Percentiles rank a stretch among this genome's conserved stretches.
Conservation (phyloP, 2,888 invertebrate genomes). For the Alloplasta piceator region DNA sequence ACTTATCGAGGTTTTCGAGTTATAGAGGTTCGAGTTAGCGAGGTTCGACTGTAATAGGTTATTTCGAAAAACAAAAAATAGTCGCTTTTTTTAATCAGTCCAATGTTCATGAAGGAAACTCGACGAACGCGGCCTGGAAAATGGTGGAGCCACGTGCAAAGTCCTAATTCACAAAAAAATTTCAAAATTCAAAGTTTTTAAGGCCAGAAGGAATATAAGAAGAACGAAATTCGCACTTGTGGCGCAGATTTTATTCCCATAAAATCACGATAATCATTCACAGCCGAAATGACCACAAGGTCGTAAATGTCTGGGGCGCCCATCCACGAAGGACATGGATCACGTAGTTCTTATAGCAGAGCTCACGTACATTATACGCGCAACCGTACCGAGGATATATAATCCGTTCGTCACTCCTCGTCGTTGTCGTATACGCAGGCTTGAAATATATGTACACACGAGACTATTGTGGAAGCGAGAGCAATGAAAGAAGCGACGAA, state of each 20-base stretch:
- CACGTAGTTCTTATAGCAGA: constrained; percentile 72
- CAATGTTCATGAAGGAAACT: no score
- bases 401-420: constrained; percentile 58
- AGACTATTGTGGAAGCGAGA: constrained; percentile 17
- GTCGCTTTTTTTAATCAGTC: no score
- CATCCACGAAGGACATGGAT: constrained; percentile 72
- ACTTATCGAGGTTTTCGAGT: no score
- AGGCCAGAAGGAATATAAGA: neutral
- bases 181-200: neutral
- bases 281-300: constrained; percentile 70
- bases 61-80: no score
- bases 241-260: constrained; percentile 12
- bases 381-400: constrained; percentile 46
- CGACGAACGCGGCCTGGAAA: no score
- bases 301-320: constrained; percentile 75
- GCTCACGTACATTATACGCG: constrained; percentile 66
- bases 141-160: no score
- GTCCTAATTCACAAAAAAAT: no score
- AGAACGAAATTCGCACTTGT: neutral
- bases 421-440: constrained; percentile 46
- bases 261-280: constrained; percentile 52
- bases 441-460: constrained; percentile 46
- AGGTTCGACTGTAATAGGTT: no score
- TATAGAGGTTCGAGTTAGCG: no score
- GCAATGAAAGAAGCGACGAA: constrained; percentile 47